A percentile compares a stretch with the other conserved stretches of the same genome.
Evolutionary conservation across 2,113 vertebrate species (phyloP).

Genomic region (Callaeas wilsoni): DNA sequence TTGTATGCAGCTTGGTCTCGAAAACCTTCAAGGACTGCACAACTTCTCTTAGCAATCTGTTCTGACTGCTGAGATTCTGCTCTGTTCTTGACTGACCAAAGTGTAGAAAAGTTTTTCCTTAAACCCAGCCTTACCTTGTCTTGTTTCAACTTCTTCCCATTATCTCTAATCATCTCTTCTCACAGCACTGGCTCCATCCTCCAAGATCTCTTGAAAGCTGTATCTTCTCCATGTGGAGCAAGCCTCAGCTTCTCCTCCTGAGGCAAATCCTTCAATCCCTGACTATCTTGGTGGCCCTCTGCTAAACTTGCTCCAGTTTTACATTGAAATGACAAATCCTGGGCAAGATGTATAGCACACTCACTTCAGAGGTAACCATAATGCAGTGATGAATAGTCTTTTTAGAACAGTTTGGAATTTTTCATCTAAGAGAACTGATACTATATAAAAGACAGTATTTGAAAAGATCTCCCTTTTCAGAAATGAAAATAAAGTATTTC

Average conservation of each 20-base stretch:
- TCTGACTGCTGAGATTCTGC: background rate
- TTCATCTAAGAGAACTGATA: background rate
- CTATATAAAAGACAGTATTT: background rate
- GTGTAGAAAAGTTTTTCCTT: background rate
- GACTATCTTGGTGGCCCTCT: background rate
- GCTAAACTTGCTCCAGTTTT: background rate
- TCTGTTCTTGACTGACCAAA: background rate
- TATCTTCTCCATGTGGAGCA: background rate
- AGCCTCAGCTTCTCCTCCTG: background rate
- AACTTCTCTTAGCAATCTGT: background rate
- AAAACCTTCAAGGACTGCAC: background rate
- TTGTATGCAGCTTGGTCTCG: background rate
- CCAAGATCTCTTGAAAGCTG: background rate
- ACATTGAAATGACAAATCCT: background rate
- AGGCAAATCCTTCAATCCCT: background rate
- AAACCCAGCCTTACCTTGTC: background rate
- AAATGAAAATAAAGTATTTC: background rate
- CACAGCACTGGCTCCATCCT: background rate
- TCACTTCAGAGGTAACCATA: background rate
- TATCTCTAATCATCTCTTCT: background rate
- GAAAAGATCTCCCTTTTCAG: background rate
- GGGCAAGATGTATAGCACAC: background rate
- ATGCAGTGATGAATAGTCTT: background rate
- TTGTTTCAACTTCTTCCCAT: background rate
- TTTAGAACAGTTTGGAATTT: background rate